Conservation (phyloP, 2,797 vertebrate genomes). For the Takifugu ocellatus region DNA sequence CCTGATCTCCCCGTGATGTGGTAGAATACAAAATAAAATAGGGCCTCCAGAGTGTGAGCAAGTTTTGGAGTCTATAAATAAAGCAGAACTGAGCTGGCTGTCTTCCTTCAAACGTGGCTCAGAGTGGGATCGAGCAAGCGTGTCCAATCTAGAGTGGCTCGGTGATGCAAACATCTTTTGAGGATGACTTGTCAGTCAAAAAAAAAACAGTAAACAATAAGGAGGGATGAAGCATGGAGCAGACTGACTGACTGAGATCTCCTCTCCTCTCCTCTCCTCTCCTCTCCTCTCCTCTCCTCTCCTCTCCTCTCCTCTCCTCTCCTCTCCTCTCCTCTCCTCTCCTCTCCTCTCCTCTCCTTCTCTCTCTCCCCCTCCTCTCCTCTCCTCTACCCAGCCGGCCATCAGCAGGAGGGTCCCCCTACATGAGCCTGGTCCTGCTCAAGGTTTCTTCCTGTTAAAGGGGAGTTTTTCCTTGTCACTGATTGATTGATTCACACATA, state of each 20-base stretch:
- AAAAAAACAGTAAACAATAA: conserved; percentile 46
- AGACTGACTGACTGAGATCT: conserved; percentile 27
- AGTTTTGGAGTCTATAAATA: conserved; percentile 57
- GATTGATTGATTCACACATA: too few relatives aligned
- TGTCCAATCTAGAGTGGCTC: conserved; percentile 61
- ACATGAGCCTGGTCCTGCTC: too few relatives aligned
- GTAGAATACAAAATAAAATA: conserved; percentile 34
- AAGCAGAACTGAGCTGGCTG: conserved; percentile 46
- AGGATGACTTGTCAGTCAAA: conserved; percentile 68
- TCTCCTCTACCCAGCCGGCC: too few relatives aligned
- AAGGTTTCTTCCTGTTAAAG: too few relatives aligned
- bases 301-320: too few relatives aligned
- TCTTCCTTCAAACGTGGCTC: conserved; percentile 50
- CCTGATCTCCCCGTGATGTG: conserved; percentile 17
- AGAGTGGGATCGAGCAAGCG: conserved; percentile 42
- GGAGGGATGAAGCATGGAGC: conserved; percentile 47
- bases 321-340: too few relatives aligned
- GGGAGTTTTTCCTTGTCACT: too few relatives aligned
- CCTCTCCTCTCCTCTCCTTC: too few relatives aligned
- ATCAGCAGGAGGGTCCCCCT: too few relatives aligned
- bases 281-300: too few relatives aligned
- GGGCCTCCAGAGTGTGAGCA: conserved; percentile 43
- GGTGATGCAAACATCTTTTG: conserved; percentile 60
- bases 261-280: too few relatives aligned
- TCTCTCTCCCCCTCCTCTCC: too few relatives aligned